Percentiles rank a stretch among this genome's conserved stretches.
Evolutionary conservation across 1,140 invertebrate genomes (phyloP).

Genomic region (Rhopalosiphum padi): DNA sequence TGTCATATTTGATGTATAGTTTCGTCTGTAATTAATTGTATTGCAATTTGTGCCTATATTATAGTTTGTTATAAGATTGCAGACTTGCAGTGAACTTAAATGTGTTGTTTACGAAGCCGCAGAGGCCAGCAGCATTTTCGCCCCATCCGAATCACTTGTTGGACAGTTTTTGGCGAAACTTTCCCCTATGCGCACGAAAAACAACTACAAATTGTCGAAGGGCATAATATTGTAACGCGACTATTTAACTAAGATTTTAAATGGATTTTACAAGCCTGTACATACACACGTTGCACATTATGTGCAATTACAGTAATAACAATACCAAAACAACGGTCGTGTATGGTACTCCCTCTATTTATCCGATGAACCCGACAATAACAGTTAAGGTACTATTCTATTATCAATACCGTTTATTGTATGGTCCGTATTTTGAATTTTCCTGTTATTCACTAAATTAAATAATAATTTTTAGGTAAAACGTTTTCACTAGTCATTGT

Average conservation of each 20-base stretch:
- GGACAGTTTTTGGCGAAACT: not conserved
- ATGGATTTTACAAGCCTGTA: not conserved
- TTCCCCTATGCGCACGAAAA: not conserved
- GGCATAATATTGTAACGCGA: not conserved
- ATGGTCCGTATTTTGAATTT: not conserved
- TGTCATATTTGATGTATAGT: not conserved
- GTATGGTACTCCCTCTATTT: not conserved
- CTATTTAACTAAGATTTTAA: not conserved
- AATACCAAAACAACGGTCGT: too few relatives aligned
- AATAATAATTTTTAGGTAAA: not conserved
- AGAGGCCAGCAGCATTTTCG: not conserved
- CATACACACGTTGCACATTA: too few relatives aligned
- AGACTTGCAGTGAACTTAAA: not conserved
- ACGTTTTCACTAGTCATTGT: not conserved
- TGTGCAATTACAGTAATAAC: too few relatives aligned
- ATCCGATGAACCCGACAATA: not conserved
- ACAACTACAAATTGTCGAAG: not conserved
- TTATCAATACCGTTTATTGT: not conserved
- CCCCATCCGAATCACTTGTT: not conserved
- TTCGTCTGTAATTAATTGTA: not conserved
- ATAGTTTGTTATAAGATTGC: not conserved
- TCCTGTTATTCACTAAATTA: not conserved
- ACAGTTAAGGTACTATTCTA: not conserved
- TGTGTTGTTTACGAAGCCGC: not conserved
- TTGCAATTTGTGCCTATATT: not conserved